These are phyloP conservation scores for Pollenia labialis DNA, from an alignment of 2,888 invertebrate genomes.

Conservation along the genomic window DNA sequence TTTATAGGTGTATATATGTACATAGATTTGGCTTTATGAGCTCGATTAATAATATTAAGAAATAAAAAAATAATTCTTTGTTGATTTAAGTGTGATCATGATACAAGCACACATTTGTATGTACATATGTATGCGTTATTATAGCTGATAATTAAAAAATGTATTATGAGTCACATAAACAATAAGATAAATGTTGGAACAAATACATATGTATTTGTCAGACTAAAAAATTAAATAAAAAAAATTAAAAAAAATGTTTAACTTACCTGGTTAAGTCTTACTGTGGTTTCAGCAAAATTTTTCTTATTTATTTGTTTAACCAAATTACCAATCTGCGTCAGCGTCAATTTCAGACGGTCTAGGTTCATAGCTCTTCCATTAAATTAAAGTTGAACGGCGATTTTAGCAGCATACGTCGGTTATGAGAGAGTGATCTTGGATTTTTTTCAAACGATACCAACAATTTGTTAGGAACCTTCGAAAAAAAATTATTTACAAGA, in stretches of 20 bases:
- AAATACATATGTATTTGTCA: no score
- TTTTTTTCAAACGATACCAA: constrained; percentile 85
- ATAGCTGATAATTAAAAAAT: no score
- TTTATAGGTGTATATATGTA: no score
- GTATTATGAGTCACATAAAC: no score
- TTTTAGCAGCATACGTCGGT: constrained; percentile 85
- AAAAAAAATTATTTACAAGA: constrained; percentile 70
- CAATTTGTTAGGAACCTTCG: constrained; percentile 58
- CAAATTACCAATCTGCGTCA: constrained; percentile 99
- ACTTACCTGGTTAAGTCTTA: constrained; percentile 95
- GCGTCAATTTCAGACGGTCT: constrained; percentile 95
- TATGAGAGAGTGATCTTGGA: constrained; percentile 91
- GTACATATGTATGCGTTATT: no score
- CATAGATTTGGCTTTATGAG: no score
- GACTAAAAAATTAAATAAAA: no score
- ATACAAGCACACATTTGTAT: no score
- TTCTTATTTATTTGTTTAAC: constrained; percentile 97
- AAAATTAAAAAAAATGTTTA: not conserved
- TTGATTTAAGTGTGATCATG: no score
- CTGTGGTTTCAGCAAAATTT: constrained; percentile 95
- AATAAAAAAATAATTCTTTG: no score
- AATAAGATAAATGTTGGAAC: no score
- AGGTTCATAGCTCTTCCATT: constrained; percentile 97
- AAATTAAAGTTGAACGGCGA: constrained; percentile 83
- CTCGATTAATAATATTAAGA: no score